Evolutionary conservation across 2,888 invertebrate species (phyloP).

Genomic region (Phoronis australis): DNA sequence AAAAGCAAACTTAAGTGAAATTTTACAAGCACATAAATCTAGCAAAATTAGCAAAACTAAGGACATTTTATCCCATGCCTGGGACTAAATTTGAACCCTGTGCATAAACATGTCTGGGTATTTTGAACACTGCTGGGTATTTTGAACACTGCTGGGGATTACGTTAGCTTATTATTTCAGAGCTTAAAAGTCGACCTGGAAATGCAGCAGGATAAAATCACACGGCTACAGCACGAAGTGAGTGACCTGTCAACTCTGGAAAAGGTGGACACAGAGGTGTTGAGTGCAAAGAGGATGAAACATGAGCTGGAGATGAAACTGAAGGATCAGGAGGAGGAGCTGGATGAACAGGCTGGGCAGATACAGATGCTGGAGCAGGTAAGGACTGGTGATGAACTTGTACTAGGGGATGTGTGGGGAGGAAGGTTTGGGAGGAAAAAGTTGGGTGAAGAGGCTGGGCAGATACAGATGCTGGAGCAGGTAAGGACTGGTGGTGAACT

Average conservation of each 20-base stretch:
- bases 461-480: slow-evolving; percentile 83
- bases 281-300: slow-evolving; percentile 73
- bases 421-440: slow-evolving; percentile 79
- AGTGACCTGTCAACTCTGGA: slow-evolving; percentile 75
- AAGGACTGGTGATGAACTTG: background rate
- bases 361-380: slow-evolving; percentile 80
- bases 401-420: background rate
- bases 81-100: too few species aligned
- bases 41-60: too few species aligned
- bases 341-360: slow-evolving; percentile 91
- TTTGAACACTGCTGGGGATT: background rate
- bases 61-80: too few species aligned
- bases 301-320: slow-evolving; percentile 80
- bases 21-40: too few species aligned
- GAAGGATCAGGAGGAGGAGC: slow-evolving; percentile 77
- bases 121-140: background rate
- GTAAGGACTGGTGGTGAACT: slow-evolving; percentile 17
- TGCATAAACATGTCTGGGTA: too few species aligned
- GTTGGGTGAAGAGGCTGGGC: slow-evolving; percentile 89
- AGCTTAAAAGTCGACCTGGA: slow-evolving; percentile 82
- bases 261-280: slow-evolving; percentile 56
- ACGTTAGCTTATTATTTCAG: slow-evolving; percentile 58
- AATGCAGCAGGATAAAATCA: slow-evolving; percentile 78
- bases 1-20: too few species aligned
- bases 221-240: slow-evolving; percentile 73